phyloP scores from a whole-genome alignment of 1,140 invertebrate species.

The Agrypnia vestita region DNA sequence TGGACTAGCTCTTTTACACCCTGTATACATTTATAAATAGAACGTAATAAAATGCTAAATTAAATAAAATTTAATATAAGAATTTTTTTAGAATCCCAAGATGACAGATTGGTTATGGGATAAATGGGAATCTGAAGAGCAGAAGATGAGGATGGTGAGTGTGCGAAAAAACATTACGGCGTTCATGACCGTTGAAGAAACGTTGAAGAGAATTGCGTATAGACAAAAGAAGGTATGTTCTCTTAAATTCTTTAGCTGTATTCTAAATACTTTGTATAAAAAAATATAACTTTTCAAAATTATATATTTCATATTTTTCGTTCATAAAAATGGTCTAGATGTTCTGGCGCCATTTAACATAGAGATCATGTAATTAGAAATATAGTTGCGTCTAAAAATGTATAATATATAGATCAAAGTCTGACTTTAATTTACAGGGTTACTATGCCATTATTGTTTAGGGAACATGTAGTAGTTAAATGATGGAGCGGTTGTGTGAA shows the following conservation, averaged over 20 bases:
- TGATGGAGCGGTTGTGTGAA: too few relatives aligned
- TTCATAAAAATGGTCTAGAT: too few relatives aligned
- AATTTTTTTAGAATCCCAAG: constrained; percentile 82
- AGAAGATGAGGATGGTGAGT: constrained; percentile 80
- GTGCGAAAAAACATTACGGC: constrained; percentile 74
- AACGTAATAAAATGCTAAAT: constrained; percentile 18
- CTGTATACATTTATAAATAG: too few relatives aligned
- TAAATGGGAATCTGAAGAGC: constrained; percentile 83
- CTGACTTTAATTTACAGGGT: too few relatives aligned
- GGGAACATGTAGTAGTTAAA: too few relatives aligned
- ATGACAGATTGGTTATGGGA: constrained; percentile 94
- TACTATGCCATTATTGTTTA: too few relatives aligned
- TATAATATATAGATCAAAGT: too few relatives aligned
- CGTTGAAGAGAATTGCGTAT: constrained; percentile 71
- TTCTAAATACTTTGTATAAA: not conserved
- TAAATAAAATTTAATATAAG: constrained; percentile 48
- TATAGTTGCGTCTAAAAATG: too few relatives aligned
- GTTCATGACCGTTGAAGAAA: constrained; percentile 74
- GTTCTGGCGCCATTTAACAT: too few relatives aligned
- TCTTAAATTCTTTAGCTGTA: not conserved
- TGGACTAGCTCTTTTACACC: too few relatives aligned
- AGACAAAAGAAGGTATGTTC: constrained; percentile 64
- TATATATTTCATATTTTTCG: too few relatives aligned
- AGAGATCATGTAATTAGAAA: too few relatives aligned
- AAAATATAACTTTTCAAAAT: not conserved